phyloP scores from a whole-genome alignment of 2,797 vertebrate species.

The Glossophaga mutica region DNA sequence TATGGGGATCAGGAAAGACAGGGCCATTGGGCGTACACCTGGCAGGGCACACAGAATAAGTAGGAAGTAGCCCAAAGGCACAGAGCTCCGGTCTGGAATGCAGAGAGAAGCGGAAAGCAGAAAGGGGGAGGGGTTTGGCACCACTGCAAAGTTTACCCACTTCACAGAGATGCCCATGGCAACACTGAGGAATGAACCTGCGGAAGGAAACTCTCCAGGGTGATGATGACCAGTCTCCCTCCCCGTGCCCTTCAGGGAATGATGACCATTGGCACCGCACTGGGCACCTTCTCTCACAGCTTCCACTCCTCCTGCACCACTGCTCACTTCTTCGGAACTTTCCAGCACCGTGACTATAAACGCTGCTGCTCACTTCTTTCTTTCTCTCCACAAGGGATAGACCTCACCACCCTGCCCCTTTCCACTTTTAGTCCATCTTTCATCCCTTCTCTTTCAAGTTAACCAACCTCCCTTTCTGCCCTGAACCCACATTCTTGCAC shows the following conservation, averaged over 20 bases:
- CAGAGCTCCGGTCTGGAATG: background rate
- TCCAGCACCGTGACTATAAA: background rate
- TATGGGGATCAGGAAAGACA: background rate
- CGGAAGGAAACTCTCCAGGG: background rate
- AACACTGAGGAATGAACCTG: background rate
- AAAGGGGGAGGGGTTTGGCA: background rate
- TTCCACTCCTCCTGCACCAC: background rate
- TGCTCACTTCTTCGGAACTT: background rate
- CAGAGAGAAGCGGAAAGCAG: constrained; percentile 35
- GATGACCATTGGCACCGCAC: background rate
- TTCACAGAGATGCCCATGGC: background rate
- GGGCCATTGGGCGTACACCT: background rate
- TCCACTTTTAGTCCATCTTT: background rate
- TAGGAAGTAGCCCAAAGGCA: background rate
- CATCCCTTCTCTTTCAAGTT: background rate
- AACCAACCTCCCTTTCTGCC: background rate
- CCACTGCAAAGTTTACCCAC: background rate
- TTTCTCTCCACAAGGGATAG: background rate
- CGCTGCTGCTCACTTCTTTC: background rate
- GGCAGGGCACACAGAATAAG: background rate
- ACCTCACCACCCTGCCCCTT: background rate
- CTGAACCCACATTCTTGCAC: background rate
- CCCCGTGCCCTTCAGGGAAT: background rate
- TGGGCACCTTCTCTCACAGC: background rate
- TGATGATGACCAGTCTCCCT: background rate